Evolutionary conservation across 2,113 vertebrate genomes (phyloP).

Genomic region (Scomber scombrus): DNA sequence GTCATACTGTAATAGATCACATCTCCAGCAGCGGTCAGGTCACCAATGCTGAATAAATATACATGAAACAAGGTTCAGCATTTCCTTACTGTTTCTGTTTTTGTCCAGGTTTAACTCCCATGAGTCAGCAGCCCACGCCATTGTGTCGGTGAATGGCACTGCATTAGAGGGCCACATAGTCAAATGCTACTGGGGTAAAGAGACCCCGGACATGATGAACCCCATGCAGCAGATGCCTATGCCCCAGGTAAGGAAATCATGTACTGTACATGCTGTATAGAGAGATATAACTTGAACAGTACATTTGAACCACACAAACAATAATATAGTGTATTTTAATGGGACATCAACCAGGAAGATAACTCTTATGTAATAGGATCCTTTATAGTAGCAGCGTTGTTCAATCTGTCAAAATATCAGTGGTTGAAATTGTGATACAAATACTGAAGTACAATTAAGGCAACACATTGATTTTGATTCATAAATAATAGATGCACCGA

Average conservation of each 20-base stretch:
- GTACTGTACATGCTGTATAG: too few relatives aligned
- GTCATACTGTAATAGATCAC: background rate
- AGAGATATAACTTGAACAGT: background rate
- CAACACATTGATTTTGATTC: too few relatives aligned
- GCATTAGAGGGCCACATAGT: slow-evolving; percentile 95
- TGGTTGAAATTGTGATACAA: too few relatives aligned
- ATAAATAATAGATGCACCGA: too few relatives aligned
- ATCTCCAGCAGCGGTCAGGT: background rate
- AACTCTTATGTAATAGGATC: background rate
- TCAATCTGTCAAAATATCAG: too few relatives aligned
- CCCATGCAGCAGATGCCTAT: slow-evolving; percentile 91
- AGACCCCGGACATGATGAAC: slow-evolving; percentile 93
- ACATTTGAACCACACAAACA: background rate
- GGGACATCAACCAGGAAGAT: background rate
- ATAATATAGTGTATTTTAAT: background rate
- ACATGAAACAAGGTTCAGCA: background rate
- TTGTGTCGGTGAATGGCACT: slow-evolving; percentile 96
- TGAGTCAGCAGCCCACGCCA: slow-evolving; percentile 96
- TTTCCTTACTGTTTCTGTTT: slow-evolving; percentile 33
- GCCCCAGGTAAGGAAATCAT: slow-evolving; percentile 77
- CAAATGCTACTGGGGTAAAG: slow-evolving; percentile 99
- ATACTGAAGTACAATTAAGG: too few relatives aligned
- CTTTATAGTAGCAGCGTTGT: too few relatives aligned
- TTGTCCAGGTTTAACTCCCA: slow-evolving; percentile 92
- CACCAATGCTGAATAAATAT: background rate